Base-by-base conservation (phyloP, 2,888 invertebrate species). In the Mimachlamys varia region DNA sequence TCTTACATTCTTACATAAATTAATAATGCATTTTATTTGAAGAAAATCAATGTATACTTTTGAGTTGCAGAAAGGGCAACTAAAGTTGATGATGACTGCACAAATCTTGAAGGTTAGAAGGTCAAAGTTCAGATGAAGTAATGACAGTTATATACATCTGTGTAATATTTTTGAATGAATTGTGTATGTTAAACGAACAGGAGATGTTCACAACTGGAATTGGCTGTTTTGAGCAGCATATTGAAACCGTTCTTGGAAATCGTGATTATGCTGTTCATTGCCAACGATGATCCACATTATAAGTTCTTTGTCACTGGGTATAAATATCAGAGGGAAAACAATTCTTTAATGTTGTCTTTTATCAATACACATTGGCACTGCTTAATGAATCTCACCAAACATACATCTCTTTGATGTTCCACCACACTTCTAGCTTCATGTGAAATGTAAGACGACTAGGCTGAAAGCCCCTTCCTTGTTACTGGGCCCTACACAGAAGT, bases 311-410 rank as follows among this genome's bases (percentile, higher is more conserved):
- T 53, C 53, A 53, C 53, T 53, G 53, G 19, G 5, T 53, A 53
- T 53, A 17, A 17, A 53, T 53, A 53, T 10, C 27, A 27, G 33
- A 33, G 33, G 76, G 3, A 62, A 62, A 62, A 1, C 17, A 76
- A 12, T 27, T 15, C 27, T 76, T 27, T 76, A 76, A 27, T 76
- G 7, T 3, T 76, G 76, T 33, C 58, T 76, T 27, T 27, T 76
- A 76, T 76, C 76, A 27, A 33, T 76, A 76, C 7, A 22, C 27
- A 22, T 76, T 33, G 76, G 22, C 76, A 76, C 76, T 76, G 76
- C 76, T 22, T 76, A 76, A 76, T 76, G 76, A 76, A 76, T 76
- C 76, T 22, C 76, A 76, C 76, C 27, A 76, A 62, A 76, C 76
- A 33, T 27, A 13, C 76, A 33, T 76, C 13, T 76, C 76, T 76